A percentile compares a stretch with the other conserved stretches of the same genome.
phyloP scores from a whole-genome alignment of 92 coral and sea anemone species.

The Muricea muricata region DNA sequence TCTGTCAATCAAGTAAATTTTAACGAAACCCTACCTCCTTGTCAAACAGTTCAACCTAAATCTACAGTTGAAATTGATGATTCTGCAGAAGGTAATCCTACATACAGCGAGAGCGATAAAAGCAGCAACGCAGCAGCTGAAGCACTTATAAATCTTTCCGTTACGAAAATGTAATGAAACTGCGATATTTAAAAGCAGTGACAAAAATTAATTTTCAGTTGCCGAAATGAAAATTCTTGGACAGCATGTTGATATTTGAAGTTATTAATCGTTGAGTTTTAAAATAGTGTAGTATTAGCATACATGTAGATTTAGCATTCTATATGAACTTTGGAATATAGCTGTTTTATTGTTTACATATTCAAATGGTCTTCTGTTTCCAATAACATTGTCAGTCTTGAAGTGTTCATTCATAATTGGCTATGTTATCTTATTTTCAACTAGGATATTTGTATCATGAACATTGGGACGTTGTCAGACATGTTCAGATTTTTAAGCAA shows the following conservation, averaged over 20 bases:
- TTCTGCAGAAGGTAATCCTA: not conserved
- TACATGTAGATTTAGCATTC: not conserved
- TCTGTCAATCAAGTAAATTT: not conserved
- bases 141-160: slow-evolving; percentile 17
- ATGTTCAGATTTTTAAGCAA: too few species aligned
- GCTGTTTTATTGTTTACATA: not conserved
- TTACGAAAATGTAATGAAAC: slow-evolving; percentile 5
- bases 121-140: slow-evolving; percentile 1
- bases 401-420: too few species aligned
- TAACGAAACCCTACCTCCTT: slow-evolving; percentile 1
- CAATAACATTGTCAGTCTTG: not conserved
- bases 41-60: not conserved
- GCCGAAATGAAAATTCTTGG: too few species aligned
- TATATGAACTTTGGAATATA: not conserved
- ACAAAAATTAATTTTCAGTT: too few species aligned
- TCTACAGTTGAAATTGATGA: not conserved
- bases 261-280: too few species aligned
- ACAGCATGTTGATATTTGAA: not conserved
- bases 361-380: not conserved
- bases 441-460: too few species aligned
- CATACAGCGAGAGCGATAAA: not conserved
- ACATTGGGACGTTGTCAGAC: not conserved
- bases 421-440: too few species aligned
- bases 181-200: too few species aligned
- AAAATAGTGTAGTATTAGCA: not conserved